Conservation (phyloP, 2,113 vertebrate genomes). For the Alaudala cheleensis region DNA sequence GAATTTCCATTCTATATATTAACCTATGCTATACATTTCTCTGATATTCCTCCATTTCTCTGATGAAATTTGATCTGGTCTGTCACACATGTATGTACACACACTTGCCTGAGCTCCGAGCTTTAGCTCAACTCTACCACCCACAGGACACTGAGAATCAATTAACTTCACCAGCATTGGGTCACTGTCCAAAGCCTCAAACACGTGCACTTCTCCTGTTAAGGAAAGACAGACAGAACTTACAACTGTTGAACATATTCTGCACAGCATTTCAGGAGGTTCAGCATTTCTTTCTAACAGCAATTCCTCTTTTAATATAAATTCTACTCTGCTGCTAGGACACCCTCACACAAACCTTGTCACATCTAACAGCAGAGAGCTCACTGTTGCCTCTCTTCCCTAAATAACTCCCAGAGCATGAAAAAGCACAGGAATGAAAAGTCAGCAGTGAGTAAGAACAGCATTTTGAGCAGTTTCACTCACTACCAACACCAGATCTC, state of each 20-base stretch:
- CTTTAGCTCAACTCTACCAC: conserved; percentile 86
- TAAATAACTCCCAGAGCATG: neutral
- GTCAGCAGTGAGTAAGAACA: neutral
- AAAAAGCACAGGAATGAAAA: neutral
- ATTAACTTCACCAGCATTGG: conserved; percentile 80
- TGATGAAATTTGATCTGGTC: neutral
- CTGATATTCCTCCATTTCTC: neutral
- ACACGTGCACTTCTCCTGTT: conserved; percentile 78
- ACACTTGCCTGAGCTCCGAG: conserved; percentile 87
- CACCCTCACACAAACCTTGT: neutral
- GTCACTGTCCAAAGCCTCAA: conserved; percentile 91
- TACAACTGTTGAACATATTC: neutral
- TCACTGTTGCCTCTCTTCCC: neutral
- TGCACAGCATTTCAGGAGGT: neutral
- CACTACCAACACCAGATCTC: neutral
- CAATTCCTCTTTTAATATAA: neutral
- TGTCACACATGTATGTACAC: neutral
- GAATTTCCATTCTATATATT: neutral
- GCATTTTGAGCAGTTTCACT: neutral
- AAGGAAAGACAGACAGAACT: neutral
- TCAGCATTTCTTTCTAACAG: neutral
- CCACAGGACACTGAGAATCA: conserved; percentile 88
- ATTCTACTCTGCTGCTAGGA: neutral
- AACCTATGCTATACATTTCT: neutral
- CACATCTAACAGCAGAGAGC: neutral